Base-by-base conservation (phyloP, 2,888 invertebrate genomes). In the Spisula subtruncata region DNA sequence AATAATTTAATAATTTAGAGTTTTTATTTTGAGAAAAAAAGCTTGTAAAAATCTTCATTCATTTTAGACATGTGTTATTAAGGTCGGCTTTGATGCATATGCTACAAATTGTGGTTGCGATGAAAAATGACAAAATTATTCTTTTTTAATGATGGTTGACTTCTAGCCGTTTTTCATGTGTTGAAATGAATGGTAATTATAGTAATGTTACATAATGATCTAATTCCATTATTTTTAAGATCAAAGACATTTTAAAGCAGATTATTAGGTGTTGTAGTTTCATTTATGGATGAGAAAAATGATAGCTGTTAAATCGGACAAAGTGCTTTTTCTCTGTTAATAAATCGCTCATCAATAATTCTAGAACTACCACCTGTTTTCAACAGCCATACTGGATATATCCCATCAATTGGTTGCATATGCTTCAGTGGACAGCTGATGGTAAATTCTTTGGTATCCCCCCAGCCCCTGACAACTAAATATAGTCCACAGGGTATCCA, bases 61-160 rank as follows among this genome's bases (percentile, higher is more conserved):
- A 66, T 66, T 16, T 51, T 16, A 12, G 16, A 51, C 25, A 8
- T 25, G 60, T 66, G 60, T 12, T 25, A 4, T 20, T 25, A 66
- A 25, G 25, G 10, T n/a, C 60, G 5, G n/a, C 60, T 60, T 60
- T 20, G 25, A 60, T n/a, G 25, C 25, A 60, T n/a, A n/a, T 60
- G 20, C 60, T 60, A 60, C 20, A 60, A 60, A 60, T 51, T 8
- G n/a, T 60, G 25, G 60, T 66, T 25, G 60, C 8, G 60, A 66
- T 66, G 60, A 66, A 66, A 66, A 66, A 66, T 66, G 2, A 66
- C 60, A 25, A 66, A 66, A 66, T 66, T 66, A 66, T 66, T n/a
- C n/a, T 25, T 12, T 25, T 51, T 66, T 10, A 66, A 25, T 66
- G 60, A 66, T 66, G 5, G 60, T 25, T 25, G 60, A 66, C n/a